Base-by-base conservation (phyloP, 2,113 vertebrate species). In the Sorex fumeus region DNA sequence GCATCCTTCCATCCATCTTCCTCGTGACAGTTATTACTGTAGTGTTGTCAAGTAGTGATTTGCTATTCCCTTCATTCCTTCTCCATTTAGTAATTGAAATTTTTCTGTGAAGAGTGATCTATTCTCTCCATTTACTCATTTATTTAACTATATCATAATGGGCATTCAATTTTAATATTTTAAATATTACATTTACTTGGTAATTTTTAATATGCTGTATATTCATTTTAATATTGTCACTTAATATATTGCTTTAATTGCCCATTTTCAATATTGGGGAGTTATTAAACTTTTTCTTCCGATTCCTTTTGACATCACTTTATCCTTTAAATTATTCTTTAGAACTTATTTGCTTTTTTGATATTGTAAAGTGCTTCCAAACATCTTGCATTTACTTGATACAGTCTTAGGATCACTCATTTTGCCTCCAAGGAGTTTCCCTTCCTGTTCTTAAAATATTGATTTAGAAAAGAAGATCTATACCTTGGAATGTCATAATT, bases 341-440 rank as follows among this genome's bases (percentile, higher is more conserved):
- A 60, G 57, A 60, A 60, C 60, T 30, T 88, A 30, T 70, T 80
- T 36, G 40, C 57, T 53, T 78, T 67, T 91, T 43, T 75, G 74
- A 91, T 79, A 60, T 12, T 47, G 9, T 28, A 82, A 87, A 8
- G 40, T 78, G 45, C 28, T 66, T 30, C 43, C 53, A 69, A 45
- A 9, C 66, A 50, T 60, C 57, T 57, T 60, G 19, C 23, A 23
- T 60, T 60, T 60, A 19, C 57, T 21, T 60, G 18, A 60, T 60
- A 19, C 21, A 60, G 21, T 7, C 21, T 21, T 60, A 23, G 57
- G 21, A 60, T 60, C 57, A 60, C 19, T 60, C 57, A 60, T 60
- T 60, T 23, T 21, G 18, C 57, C 57, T 60, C 57, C 57, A 60
- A 60, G 57, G 57, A 60, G 57, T 21, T 60, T 16, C 57, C 19